Conservation (phyloP, 2,888 invertebrate genomes). For the Ormyrus rosae region DNA sequence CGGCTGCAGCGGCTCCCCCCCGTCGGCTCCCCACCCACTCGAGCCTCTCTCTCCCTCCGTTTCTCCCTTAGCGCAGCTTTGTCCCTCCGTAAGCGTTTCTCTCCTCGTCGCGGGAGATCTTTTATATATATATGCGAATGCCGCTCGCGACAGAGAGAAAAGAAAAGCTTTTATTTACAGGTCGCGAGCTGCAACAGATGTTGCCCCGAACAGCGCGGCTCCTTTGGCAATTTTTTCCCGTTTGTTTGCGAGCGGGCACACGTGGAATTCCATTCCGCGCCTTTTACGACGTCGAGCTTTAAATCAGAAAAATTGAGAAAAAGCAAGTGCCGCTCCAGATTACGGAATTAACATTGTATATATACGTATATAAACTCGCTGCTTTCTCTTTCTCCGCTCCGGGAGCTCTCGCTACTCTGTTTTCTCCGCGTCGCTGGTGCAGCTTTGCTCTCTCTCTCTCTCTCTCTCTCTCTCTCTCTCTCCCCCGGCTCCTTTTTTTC, state of each 20-base stretch:
- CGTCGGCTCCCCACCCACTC: too few species aligned
- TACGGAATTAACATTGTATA: constrained; percentile 38
- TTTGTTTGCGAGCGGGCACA: constrained; percentile 1
- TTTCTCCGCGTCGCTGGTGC: too few species aligned
- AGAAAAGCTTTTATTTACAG: constrained; percentile 10
- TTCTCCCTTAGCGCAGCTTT: constrained; percentile 13
- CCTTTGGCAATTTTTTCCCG: constrained; percentile 38
- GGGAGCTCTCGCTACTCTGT: background rate
- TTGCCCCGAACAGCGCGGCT: constrained; percentile 9
- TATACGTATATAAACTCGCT: background rate
- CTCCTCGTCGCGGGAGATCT: too few species aligned
- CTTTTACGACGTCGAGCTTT: constrained; percentile 18
- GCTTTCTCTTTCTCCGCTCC: constrained; percentile 2
- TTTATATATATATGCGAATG: background rate
- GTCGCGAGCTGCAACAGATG: constrained; percentile 35
- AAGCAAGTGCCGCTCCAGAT: constrained; percentile 37
- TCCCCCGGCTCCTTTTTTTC: background rate
- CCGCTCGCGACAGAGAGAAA: constrained; percentile 11
- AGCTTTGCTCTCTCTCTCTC: too few species aligned
- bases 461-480: too few species aligned
- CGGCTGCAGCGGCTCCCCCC: background rate
- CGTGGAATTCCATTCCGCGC: background rate
- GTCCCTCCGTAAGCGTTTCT: background rate
- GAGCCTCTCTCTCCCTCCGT: background rate
- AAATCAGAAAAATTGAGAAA: constrained; percentile 42